Percentiles rank a stretch among this genome's conserved stretches.
Conservation (phyloP, 2,888 invertebrate genomes). For the Omphaloscelis lunosa region DNA sequence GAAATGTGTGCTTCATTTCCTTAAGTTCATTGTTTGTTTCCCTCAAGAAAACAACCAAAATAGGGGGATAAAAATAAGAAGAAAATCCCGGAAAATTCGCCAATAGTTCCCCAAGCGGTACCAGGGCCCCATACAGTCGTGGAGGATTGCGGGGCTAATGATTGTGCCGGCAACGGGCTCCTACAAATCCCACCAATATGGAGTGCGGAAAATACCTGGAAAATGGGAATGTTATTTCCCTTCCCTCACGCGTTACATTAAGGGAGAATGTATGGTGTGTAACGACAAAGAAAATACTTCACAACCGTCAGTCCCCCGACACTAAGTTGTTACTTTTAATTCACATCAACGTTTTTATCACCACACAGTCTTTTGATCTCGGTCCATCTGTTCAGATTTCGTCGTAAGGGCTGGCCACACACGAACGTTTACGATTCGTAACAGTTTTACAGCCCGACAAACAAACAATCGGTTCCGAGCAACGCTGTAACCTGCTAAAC, state of each 20-base stretch:
- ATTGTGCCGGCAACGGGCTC: slow-evolving; percentile 79
- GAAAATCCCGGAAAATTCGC: slow-evolving; percentile 84
- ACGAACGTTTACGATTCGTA: slow-evolving; percentile 89
- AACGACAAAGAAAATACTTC: slow-evolving; percentile 73
- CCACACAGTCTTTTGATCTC: slow-evolving; percentile 87
- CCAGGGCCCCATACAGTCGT: slow-evolving; percentile 79
- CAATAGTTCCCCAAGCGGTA: slow-evolving; percentile 82
- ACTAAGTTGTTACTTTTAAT: slow-evolving; percentile 88
- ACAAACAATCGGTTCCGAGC: slow-evolving; percentile 89
- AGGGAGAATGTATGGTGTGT: slow-evolving; percentile 72
- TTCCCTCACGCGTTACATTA: slow-evolving; percentile 69
- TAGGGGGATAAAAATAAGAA: slow-evolving; percentile 73
- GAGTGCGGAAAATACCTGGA: slow-evolving; percentile 88
- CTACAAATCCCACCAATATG: slow-evolving; percentile 88
- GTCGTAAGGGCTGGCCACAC: slow-evolving; percentile 91
- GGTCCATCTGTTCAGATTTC: slow-evolving; percentile 89
- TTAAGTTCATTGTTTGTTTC: slow-evolving; percentile 65
- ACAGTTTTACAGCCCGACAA: slow-evolving; percentile 89
- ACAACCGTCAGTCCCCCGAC: slow-evolving; percentile 70
- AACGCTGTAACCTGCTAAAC: slow-evolving; percentile 82
- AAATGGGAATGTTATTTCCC: slow-evolving; percentile 84
- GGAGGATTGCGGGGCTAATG: slow-evolving; percentile 86
- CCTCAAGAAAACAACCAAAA: slow-evolving; percentile 70
- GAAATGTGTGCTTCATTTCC: slow-evolving; percentile 50
- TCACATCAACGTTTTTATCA: slow-evolving; percentile 88